Percentiles rank a stretch among this genome's conserved stretches.
phyloP scores from a whole-genome alignment of 2,797 vertebrate species.

The Falco concolor region DNA sequence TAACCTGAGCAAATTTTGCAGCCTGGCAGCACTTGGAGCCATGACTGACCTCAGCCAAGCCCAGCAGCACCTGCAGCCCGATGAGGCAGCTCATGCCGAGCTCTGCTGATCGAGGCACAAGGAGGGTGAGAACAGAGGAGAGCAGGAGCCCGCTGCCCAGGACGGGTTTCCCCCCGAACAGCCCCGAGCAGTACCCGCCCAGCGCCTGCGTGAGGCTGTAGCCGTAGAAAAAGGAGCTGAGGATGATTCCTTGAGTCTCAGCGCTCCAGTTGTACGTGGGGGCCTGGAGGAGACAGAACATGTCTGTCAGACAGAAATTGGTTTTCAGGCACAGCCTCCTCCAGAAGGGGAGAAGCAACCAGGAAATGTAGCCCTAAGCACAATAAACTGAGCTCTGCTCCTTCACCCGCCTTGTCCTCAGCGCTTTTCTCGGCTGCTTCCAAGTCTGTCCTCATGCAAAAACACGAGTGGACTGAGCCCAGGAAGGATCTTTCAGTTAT shows the following conservation, averaged over 20 bases:
- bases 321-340: background rate
- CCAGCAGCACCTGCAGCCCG: conserved; percentile 79
- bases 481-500: background rate
- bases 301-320: background rate
- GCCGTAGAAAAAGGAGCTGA: conserved; percentile 86
- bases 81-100: conserved; percentile 78
- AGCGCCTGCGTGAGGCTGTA: conserved; percentile 83
- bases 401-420: background rate
- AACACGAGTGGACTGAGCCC: background rate
- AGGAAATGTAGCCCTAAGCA: too few species aligned
- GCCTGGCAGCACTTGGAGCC: background rate
- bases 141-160: conserved; percentile 81
- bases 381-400: background rate
- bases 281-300: conserved; percentile 51
- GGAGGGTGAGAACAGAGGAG: conserved; percentile 80
- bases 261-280: conserved; percentile 80
- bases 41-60: conserved; percentile 80
- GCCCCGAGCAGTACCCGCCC: conserved; percentile 82
- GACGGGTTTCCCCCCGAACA: conserved; percentile 77
- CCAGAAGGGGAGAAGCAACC: background rate
- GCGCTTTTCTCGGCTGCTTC: background rate
- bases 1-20: too few species aligned
- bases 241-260: conserved; percentile 81
- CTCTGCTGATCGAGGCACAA: conserved; percentile 79
- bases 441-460: background rate